Evolutionary conservation across 2,888 invertebrate genomes (phyloP), one percentile per base, ranked within the genome.

Genomic region (Cartodere bifasciata): DNA sequence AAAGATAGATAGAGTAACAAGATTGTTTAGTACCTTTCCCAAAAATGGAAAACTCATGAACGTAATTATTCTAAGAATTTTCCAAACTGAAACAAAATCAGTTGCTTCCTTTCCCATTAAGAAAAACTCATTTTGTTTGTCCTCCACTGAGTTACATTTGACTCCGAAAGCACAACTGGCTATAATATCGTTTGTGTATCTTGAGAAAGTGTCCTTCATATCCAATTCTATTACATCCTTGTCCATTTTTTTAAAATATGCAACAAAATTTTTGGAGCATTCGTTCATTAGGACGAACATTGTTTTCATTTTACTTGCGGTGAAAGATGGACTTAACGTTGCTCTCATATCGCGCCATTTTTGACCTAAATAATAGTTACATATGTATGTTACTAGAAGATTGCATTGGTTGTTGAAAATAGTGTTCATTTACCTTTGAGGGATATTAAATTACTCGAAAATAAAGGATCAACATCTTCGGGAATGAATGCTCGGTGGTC

Each of bases 161-260:
- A 70, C 54, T 0, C 72, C 73, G 37, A 72, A 72, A 0, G 66
- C 70, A 2, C 64, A 57, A 1, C 66, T 66, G 0, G 72, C 71
- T 11, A 73, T 72, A 11, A 71, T 68, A 46, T 74, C 73, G 43
- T 63, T 72, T 0, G 69, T 63, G 40, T 65, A 72, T 2, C 69
- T 60, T 2, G 65, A 62, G 28, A 64, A 62, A 2, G 63, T 31
- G 30, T 69, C 38, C 23, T 47, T 50, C 29, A 47, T 34, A 32
- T 50, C 50, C 5, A 45, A 11, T 14, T 44, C 43, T 2, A 40
- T 28, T 1, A 35, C 29, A 5, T 46, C 37, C 17, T 42, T 31
- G 3, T 40, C 31, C 21, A 45, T 38, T 4, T 41, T 34, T 20
- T 42, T 23, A 23, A 55, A 50, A 36, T 50, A 40, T 4, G 43